Conservation (phyloP, 2,797 vertebrate genomes). For the Borostomias antarcticus region DNA sequence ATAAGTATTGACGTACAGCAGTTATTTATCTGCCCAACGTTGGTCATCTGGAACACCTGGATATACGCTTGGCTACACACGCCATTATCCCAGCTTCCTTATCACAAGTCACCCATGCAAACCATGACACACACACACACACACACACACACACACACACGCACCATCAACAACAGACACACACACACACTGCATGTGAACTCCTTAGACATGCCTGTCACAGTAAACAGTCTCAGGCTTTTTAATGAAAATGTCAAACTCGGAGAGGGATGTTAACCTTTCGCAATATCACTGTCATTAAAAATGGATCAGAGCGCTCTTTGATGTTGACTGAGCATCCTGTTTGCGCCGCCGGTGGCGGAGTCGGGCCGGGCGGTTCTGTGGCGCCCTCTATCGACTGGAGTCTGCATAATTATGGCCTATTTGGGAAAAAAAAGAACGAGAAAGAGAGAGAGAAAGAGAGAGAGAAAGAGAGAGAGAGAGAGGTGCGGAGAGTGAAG, state of each 20-base stretch:
- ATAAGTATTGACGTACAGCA: too few species aligned
- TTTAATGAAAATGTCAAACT: constrained; percentile 75
- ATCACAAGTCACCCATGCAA: constrained; percentile 53
- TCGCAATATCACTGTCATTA: constrained; percentile 72
- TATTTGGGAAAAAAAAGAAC: constrained; percentile 31
- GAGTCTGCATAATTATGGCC: neutral
- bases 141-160: neutral
- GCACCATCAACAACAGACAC: neutral
- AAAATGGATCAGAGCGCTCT: constrained; percentile 78
- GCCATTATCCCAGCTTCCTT: neutral
- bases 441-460: neutral
- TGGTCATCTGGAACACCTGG: constrained; percentile 37
- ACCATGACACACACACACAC: constrained; percentile 35
- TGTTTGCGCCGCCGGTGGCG: constrained; percentile 63
- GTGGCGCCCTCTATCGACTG: constrained; percentile 32
- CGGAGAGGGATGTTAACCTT: constrained; percentile 77
- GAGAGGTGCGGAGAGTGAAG: neutral
- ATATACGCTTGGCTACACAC: constrained; percentile 16
- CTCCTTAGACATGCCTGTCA: constrained; percentile 32
- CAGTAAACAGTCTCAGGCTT: constrained; percentile 58
- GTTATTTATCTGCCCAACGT: constrained; percentile 45
- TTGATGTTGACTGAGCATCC: constrained; percentile 75
- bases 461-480: neutral
- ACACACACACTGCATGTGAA: constrained; percentile 23
- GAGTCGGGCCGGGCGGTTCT: constrained; percentile 29